Conservation (phyloP, 2,113 vertebrate species). For the Stictonetta naevosa region DNA sequence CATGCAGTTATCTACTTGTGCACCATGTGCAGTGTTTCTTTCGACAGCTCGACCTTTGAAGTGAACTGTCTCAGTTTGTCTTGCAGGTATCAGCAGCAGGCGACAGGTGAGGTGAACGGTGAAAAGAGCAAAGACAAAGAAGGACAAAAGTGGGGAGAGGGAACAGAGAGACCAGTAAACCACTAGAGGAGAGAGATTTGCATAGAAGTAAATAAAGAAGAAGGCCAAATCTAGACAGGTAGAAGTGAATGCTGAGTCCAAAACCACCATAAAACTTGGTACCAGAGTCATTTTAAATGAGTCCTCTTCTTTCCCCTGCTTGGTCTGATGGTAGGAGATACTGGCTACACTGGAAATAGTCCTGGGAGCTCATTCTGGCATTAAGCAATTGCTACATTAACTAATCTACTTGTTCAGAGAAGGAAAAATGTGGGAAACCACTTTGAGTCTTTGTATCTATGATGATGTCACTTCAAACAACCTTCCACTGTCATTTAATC, state of each 20-base stretch:
- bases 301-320: not conserved
- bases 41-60: not conserved
- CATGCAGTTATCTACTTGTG: not conserved
- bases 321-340: not conserved
- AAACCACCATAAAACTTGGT: not conserved
- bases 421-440: not conserved
- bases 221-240: not conserved
- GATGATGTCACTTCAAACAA: not conserved
- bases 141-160: not conserved
- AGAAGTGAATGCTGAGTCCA: not conserved
- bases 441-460: not conserved
- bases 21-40: not conserved
- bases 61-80: not conserved
- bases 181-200: not conserved
- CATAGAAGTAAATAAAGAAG: not conserved
- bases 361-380: not conserved
- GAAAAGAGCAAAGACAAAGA: not conserved
- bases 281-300: not conserved
- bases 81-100: not conserved
- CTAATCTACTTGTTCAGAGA: not conserved
- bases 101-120: not conserved
- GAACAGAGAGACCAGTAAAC: not conserved
- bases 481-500: not conserved
- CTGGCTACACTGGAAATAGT: not conserved
- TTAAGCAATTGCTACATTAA: not conserved